A percentile compares a stretch with the other conserved stretches of the same genome.
phyloP scores from a whole-genome alignment of 2,888 invertebrate genomes.

The Calameuta pallipes region DNA sequence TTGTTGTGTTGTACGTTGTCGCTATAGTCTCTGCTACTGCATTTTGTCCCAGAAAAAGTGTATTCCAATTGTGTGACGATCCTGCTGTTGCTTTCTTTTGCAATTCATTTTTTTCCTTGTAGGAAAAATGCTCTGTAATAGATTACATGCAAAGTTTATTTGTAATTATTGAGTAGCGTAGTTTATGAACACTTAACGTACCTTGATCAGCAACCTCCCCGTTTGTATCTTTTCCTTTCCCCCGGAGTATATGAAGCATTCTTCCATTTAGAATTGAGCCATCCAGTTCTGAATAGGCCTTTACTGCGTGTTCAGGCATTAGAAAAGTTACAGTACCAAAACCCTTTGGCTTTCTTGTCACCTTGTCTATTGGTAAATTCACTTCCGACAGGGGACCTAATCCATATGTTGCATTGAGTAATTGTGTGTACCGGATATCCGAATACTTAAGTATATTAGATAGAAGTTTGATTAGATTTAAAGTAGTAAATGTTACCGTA shows the following conservation, averaged over 20 bases:
- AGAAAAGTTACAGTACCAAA: conserved; percentile 93
- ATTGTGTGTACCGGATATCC: background rate
- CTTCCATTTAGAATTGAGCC: conserved; percentile 93
- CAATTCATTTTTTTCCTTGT: conserved; percentile 84
- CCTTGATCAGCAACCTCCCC: conserved; percentile 54
- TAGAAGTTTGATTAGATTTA: background rate
- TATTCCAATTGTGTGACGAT: conserved; percentile 95
- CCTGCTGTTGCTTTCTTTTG: conserved; percentile 81
- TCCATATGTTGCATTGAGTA: background rate
- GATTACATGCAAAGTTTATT: background rate
- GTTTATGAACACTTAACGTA: conserved; percentile 24
- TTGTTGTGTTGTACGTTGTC: conserved; percentile 83
- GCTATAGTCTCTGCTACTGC: conserved; percentile 94
- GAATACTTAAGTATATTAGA: background rate
- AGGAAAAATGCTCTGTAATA: conserved; percentile 75
- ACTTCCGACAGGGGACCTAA: conserved; percentile 88
- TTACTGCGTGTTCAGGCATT: conserved; percentile 94
- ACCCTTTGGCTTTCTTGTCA: conserved; percentile 87
- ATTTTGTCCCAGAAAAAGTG: conserved; percentile 91
- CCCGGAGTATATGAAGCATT: conserved; percentile 93
- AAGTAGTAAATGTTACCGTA: conserved; percentile 72
- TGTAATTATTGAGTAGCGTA: conserved; percentile 5
- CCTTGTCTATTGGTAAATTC: conserved; percentile 86
- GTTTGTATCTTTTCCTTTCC: conserved; percentile 73
- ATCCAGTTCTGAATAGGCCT: conserved; percentile 88